Percentiles rank a stretch among this genome's conserved stretches.
Evolutionary conservation across 2,113 vertebrate species (phyloP).

Genomic region (Mastomys coucha): DNA sequence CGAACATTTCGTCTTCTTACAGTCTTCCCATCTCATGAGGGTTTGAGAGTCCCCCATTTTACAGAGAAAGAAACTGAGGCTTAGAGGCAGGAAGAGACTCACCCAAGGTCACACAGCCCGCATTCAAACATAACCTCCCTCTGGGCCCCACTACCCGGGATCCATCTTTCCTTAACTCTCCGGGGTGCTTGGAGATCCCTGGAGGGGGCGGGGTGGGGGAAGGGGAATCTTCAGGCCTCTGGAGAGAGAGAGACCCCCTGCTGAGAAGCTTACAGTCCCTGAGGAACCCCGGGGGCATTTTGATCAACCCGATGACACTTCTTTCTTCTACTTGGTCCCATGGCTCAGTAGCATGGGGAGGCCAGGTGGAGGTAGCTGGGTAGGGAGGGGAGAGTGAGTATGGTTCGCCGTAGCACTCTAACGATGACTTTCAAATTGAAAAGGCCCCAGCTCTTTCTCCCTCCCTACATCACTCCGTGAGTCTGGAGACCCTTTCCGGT

Average conservation of each 20-base stretch:
- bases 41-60: conserved; percentile 48
- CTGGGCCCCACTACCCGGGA: not conserved
- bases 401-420: not conserved
- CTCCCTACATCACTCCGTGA: not conserved
- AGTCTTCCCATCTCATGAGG: not conserved
- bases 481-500: not conserved
- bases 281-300: not conserved
- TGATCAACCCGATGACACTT: not conserved
- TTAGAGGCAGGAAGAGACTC: conserved; percentile 70
- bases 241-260: not conserved
- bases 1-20: conserved; percentile 16
- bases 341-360: not conserved
- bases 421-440: conserved; percentile 13
- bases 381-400: not conserved
- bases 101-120: conserved; percentile 77
- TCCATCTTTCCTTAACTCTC: conserved; percentile 65
- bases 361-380: not conserved
- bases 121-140: conserved; percentile 4
- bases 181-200: conserved; percentile 66
- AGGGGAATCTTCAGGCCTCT: conserved; percentile 47
- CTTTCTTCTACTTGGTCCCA: conserved; percentile 27
- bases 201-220: conserved; percentile 49
- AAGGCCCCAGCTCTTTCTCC: not conserved
- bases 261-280: not conserved
- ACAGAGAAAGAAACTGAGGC: conserved; percentile 62